phyloP scores from a whole-genome alignment of 2,888 invertebrate genomes.

The Piscicola geometra region DNA sequence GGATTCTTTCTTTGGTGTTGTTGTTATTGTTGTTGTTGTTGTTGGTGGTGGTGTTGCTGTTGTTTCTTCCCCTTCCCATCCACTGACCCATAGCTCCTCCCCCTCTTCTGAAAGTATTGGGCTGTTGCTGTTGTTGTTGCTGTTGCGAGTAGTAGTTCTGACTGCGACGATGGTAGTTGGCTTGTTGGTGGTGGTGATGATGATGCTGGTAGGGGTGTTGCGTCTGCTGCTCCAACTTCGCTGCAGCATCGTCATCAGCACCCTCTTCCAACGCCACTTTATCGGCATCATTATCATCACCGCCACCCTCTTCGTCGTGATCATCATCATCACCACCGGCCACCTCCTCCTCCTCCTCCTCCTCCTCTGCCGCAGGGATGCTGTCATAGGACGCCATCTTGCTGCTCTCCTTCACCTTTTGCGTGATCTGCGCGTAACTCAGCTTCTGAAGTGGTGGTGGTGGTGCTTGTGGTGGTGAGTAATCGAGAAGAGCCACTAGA shows the following conservation, averaged over 20 bases:
- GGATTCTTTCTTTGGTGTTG: conserved; percentile 2
- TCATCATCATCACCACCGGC: not conserved
- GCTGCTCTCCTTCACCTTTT: not conserved
- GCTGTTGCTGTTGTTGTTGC: not conserved
- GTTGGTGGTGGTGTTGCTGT: conserved; percentile 60
- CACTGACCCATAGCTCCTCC: not conserved
- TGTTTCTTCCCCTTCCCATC: not conserved
- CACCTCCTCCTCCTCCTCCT: conserved; percentile 3
- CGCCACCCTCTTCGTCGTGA: not conserved
- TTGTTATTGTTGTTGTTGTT: conserved; percentile 60
- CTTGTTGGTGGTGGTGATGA: not conserved
- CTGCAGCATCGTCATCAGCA: not conserved
- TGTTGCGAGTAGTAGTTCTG: not conserved
- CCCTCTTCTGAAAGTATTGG: not conserved
- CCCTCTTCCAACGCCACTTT: not conserved
- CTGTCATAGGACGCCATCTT: not conserved
- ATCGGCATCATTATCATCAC: not conserved
- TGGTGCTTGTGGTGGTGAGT: no score
- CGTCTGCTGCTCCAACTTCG: not conserved
- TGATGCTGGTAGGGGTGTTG: conserved; percentile 1
- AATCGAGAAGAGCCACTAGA: no score
- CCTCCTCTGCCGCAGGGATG: not conserved
- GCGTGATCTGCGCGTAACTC: conserved; percentile 12
- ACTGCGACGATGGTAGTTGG: not conserved
- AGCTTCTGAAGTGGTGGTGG: conserved; percentile 4